These are phyloP conservation scores for Hypomesus transpacificus DNA, from an alignment of 2,113 vertebrate genomes.

Conservation along the genomic window DNA sequence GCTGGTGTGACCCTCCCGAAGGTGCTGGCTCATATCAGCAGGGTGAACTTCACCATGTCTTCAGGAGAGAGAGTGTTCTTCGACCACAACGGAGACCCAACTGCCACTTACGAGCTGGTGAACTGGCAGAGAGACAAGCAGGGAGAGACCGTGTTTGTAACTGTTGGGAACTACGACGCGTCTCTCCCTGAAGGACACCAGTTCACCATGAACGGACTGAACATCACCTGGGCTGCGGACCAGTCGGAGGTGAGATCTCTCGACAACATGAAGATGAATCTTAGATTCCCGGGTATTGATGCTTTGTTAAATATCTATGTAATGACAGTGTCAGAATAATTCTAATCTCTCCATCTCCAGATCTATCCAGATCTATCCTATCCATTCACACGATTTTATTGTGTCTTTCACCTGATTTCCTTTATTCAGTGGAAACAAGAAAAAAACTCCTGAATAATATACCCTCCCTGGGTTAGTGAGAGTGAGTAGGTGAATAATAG, in stretches of 20 bases:
- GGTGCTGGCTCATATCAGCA: constrained; percentile 60
- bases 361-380: too few relatives aligned
- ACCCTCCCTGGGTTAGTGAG: not conserved
- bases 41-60: constrained; percentile 64
- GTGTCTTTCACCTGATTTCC: too few relatives aligned
- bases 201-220: constrained; percentile 60
- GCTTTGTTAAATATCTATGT: too few relatives aligned
- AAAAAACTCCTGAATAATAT: not conserved
- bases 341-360: too few relatives aligned
- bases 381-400: too few relatives aligned
- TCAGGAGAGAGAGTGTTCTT: constrained; percentile 68
- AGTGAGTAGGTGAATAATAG: constrained; percentile 4
- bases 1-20: constrained; percentile 13
- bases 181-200: constrained; percentile 58
- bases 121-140: constrained; percentile 71
- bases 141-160: constrained; percentile 59
- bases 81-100: constrained; percentile 68
- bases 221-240: constrained; percentile 61
- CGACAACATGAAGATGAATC: too few relatives aligned
- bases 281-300: too few relatives aligned
- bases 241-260: constrained; percentile 43
- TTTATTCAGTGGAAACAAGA: too few relatives aligned
- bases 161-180: constrained; percentile 68
- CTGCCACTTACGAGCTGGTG: constrained; percentile 69
- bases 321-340: too few relatives aligned